phyloP scores from a whole-genome alignment of 2,888 invertebrate species.

The Temnothorax ravouxi region DNA sequence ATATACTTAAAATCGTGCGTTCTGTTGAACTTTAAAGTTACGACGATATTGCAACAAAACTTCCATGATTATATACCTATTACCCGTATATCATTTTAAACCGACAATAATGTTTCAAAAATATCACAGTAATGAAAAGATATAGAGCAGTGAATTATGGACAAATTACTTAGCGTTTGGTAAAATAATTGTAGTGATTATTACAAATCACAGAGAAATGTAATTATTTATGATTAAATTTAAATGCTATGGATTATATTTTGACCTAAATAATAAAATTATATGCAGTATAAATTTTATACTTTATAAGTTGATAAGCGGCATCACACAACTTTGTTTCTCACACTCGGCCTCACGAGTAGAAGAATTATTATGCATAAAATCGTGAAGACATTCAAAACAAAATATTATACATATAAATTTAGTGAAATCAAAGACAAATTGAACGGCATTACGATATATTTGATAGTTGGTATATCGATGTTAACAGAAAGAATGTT shows the following conservation, averaged over 20 bases:
- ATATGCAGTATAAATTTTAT: neutral
- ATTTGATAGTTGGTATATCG: neutral
- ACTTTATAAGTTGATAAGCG: too few relatives aligned
- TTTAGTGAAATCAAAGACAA: neutral
- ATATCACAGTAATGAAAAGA: neutral
- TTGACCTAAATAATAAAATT: neutral
- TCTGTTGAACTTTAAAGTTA: constrained; percentile 8
- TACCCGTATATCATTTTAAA: neutral
- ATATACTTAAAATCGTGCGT: neutral
- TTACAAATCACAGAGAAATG: neutral
- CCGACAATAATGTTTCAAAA: neutral
- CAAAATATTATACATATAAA: neutral
- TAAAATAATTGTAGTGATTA: neutral
- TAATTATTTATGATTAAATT: constrained; percentile 29
- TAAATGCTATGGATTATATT: neutral
- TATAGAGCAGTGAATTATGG: constrained; percentile 13
- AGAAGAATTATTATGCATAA: neutral
- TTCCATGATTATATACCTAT: neutral
- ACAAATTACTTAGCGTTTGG: constrained; percentile 4
- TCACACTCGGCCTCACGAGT: neutral
- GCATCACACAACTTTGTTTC: neutral
- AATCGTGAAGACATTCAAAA: neutral
- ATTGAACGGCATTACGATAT: neutral
- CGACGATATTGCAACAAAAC: neutral
- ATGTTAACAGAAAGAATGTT: neutral